Conservation (phyloP, 1,140 invertebrate species). For the Ericerus pela region DNA sequence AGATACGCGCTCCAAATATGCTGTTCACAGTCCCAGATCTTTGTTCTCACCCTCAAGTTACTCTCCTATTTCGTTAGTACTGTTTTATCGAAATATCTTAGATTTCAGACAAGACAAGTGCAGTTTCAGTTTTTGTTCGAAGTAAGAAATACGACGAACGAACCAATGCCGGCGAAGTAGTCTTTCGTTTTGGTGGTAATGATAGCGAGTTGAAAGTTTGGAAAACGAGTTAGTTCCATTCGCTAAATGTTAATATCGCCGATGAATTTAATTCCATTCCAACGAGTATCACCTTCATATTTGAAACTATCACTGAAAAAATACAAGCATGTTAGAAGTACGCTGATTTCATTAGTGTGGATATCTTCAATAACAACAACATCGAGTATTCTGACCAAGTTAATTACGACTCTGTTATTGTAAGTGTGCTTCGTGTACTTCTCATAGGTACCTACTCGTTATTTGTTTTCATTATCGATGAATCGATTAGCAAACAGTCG, state of each 20-base stretch:
- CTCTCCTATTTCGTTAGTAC: background rate
- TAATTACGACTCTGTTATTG: too few relatives aligned
- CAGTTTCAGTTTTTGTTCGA: slow-evolving; percentile 26
- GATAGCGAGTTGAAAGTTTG: slow-evolving; percentile 27
- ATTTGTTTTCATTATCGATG: too few relatives aligned
- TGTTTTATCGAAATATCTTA: background rate
- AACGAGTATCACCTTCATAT: slow-evolving; percentile 23
- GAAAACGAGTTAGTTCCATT: slow-evolving; percentile 30
- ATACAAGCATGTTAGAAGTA: background rate
- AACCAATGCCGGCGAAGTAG: slow-evolving; percentile 37
- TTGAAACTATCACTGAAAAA: slow-evolving; percentile 23
- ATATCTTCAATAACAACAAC: background rate
- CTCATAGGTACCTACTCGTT: too few relatives aligned
- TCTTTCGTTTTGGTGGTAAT: slow-evolving; percentile 35
- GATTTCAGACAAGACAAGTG: background rate
- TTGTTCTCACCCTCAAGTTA: background rate
- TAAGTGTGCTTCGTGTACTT: too few relatives aligned
- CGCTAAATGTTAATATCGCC: slow-evolving; percentile 12
- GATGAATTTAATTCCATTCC: slow-evolving; percentile 25
- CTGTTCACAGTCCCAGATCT: too few relatives aligned
- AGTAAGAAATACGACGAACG: slow-evolving; percentile 39
- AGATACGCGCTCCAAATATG: too few relatives aligned
- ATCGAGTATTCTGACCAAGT: background rate
- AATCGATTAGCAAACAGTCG: too few relatives aligned
- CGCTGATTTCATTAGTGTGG: background rate